Evolutionary conservation across 2,797 vertebrate species (phyloP), one percentile per base, ranked within the genome.

Genomic region (Hypotaenidia okinawae): DNA sequence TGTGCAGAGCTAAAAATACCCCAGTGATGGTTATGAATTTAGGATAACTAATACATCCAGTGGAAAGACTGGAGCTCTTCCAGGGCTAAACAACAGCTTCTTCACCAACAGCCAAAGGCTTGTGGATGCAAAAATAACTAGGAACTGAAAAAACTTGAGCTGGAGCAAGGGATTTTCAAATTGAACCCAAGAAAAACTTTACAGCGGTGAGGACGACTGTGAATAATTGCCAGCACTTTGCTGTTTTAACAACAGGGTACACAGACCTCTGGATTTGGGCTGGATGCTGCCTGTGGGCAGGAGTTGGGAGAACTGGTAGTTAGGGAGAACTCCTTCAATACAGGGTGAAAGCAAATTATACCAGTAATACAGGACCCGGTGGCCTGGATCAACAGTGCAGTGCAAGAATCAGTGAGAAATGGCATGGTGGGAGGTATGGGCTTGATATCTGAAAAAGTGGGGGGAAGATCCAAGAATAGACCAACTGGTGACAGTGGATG

Each of bases 61-160:
- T 70, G 81, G 66, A 80, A 90, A 90, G 84, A 87, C 70, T 94
- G 95, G 94, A 96, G 68, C 37, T 0, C 0, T 76, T 89, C 95
- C 96, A 96, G 86, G 49, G 41, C 83, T 89, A 94, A 96, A 94
- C 94, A 96, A 95, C 83, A 89, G 93, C 68, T 95, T 94, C 80
- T 90, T 95, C 86, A 95, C 95, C 85, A 89, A 89, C 74, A 63
- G 95, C 94, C 96, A 96, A 92, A 82, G 88, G 39, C 77, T 93
- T 62, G 86, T 55, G 88, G 92, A 93, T 59, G 86, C 84, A 95
- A 95, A 96, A 97, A 95, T 95, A 95, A 95, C 90, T 84, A 87
- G 64, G 63, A 63, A 82, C 74, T 93, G 75, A 95, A 95, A 47
- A 91, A 94, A 82, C 59, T 82, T 70, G 61, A 75, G 72, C 78